These are phyloP conservation scores for Pedetes capensis DNA, from an alignment of 2,113 vertebrate species.

Conservation along the genomic window DNA sequence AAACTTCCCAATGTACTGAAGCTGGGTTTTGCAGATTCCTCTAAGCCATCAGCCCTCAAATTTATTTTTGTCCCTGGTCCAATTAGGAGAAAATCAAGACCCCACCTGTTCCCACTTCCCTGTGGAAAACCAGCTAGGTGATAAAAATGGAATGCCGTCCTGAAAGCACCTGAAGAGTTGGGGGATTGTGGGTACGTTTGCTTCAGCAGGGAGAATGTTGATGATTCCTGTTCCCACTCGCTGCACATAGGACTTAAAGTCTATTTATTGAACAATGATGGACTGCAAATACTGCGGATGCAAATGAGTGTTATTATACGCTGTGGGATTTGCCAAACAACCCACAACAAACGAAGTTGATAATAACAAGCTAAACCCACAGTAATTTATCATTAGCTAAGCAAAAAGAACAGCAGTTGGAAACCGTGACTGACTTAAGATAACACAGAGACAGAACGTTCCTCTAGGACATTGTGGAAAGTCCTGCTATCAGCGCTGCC, in stretches of 20 bases:
- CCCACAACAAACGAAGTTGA: constrained; percentile 23
- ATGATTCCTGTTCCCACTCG: constrained; percentile 4
- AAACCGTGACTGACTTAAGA: background rate
- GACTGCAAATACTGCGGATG: background rate
- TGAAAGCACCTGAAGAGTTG: background rate
- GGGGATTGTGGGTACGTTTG: background rate
- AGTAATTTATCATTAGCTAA: constrained; percentile 39
- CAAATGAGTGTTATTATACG: constrained; percentile 60
- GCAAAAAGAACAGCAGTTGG: background rate
- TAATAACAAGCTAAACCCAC: constrained; percentile 27
- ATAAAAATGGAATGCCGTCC: background rate
- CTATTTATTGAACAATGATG: constrained; percentile 64
- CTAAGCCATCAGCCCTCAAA: background rate
- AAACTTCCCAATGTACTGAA: background rate
- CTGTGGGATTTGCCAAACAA: constrained; percentile 48
- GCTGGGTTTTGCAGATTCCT: background rate
- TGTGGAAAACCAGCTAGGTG: background rate
- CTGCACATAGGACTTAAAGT: constrained; percentile 8
- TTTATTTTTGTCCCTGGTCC: background rate
- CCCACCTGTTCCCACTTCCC: background rate
- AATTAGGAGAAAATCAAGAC: background rate
- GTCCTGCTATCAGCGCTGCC: no score
- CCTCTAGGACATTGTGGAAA: background rate
- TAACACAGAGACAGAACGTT: background rate
- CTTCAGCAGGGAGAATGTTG: background rate